These are phyloP conservation scores for Phoxinus dragarum DNA, from an alignment of 2,797 vertebrate species.

Conservation along the genomic window DNA sequence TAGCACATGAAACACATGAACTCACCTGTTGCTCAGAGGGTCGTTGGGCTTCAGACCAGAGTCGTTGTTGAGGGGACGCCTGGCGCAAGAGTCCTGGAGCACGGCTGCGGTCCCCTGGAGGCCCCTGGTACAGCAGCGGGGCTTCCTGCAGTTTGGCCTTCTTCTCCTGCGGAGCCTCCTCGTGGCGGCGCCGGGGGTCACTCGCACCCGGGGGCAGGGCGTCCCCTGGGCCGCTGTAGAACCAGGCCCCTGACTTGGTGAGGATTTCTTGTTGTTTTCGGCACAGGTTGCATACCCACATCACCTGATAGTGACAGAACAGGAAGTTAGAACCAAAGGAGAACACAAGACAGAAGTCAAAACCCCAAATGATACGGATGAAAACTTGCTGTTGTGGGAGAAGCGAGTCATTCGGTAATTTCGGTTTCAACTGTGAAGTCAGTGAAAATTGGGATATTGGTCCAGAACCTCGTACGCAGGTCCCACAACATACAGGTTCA, in stretches of 20 bases:
- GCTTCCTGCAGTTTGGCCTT: conserved; percentile 96
- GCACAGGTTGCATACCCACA: conserved; percentile 99
- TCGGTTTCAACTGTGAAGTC: conserved; percentile 7
- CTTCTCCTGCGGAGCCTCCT: conserved; percentile 94
- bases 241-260: conserved; percentile 99
- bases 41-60: conserved; percentile 86
- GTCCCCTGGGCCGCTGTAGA: conserved; percentile 88
- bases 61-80: conserved; percentile 91
- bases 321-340: conserved; percentile 35
- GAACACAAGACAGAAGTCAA: conserved; percentile 26
- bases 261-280: conserved; percentile 99
- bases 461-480: conserved; percentile 26
- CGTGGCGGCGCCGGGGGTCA: conserved; percentile 75
- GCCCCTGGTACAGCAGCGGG: conserved; percentile 81
- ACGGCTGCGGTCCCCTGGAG: conserved; percentile 85
- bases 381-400: conserved; percentile 56
- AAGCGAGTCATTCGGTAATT: conserved; percentile 12
- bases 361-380: conserved; percentile 37
- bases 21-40: conserved; percentile 85
- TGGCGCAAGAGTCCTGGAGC: conserved; percentile 89
- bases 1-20: conserved; percentile 13
- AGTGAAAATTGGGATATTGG: conserved; percentile 26
- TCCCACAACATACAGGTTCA: conserved; percentile 37
- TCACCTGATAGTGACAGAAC: conserved; percentile 82
- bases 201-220: conserved; percentile 60